phyloP scores from a whole-genome alignment of 2,888 invertebrate species.

The Orchesella flavescens region DNA sequence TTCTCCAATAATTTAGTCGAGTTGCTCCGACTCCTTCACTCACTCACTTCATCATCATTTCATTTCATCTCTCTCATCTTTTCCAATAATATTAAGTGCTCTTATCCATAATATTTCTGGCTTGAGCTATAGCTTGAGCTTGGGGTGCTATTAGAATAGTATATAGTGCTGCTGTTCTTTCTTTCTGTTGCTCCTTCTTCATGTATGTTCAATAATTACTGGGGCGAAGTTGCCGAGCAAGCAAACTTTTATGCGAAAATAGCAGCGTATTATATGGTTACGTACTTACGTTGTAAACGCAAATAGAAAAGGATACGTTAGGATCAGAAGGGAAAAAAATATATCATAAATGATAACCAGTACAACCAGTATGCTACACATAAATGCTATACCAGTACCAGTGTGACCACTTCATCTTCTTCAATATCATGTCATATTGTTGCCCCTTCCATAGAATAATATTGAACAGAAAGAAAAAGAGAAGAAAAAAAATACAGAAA shows the following conservation, averaged over 20 bases:
- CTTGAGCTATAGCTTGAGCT: not conserved
- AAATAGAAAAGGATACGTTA: not conserved
- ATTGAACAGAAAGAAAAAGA: not conserved
- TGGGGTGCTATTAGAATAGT: not conserved
- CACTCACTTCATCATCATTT: not conserved
- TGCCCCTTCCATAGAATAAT: not conserved
- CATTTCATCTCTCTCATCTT: constrained; percentile 16
- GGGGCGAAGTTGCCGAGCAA: constrained; percentile 57
- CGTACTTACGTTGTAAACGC: too few relatives aligned
- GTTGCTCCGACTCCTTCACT: too few relatives aligned
- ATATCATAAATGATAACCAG: constrained; percentile 31
- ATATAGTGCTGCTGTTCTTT: constrained; percentile 14
- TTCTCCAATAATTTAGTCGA: not conserved
- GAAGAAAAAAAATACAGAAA: not conserved
- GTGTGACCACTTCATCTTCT: constrained; percentile 51
- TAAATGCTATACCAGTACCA: constrained; percentile 5
- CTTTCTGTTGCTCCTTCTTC: not conserved
- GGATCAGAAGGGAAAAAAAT: not conserved
- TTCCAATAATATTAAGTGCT: constrained; percentile 35
- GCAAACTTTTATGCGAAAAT: constrained; percentile 28
- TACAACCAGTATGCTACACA: constrained; percentile 32
- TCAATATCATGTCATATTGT: not conserved
- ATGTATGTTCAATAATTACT: constrained; percentile 47
- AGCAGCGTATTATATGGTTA: not conserved
- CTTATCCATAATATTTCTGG: constrained; percentile 10